A percentile compares a stretch with the other conserved stretches of the same genome.
These are phyloP conservation scores for Eilema depressum DNA, from an alignment of 2,888 invertebrate genomes.

Conservation along the genomic window DNA sequence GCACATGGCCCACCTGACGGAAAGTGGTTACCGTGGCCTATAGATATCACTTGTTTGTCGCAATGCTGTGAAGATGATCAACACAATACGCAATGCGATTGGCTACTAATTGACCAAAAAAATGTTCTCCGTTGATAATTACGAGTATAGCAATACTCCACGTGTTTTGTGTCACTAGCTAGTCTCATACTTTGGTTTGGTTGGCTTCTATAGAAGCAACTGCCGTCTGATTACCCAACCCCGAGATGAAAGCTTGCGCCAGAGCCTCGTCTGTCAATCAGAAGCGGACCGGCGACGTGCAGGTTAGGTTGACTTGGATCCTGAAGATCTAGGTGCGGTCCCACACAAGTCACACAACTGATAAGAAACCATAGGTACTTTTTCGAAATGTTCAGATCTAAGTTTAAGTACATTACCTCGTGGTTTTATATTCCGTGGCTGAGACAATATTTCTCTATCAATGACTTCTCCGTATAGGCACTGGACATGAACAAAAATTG, in stretches of 20 bases:
- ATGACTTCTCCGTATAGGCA: neutral
- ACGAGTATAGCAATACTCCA: too few relatives aligned
- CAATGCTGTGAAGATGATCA: neutral
- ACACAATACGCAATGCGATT: neutral
- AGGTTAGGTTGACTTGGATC: neutral
- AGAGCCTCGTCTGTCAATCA: neutral
- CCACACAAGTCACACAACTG: too few relatives aligned
- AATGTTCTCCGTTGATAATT: neutral
- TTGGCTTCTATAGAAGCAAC: too few relatives aligned
- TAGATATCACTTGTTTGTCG: neutral
- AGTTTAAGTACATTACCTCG: neutral
- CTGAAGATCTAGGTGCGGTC: neutral
- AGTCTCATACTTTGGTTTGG: too few relatives aligned
- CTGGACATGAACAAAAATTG: neutral
- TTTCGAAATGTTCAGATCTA: too few relatives aligned
- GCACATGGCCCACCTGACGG: too few relatives aligned
- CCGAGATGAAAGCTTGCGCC: neutral
- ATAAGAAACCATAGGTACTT: too few relatives aligned
- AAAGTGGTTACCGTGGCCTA: too few relatives aligned
- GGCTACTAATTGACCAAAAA: neutral
- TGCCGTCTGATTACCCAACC: neutral
- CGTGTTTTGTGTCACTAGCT: too few relatives aligned
- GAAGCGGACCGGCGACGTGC: neutral
- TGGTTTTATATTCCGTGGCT: conserved; percentile 2
- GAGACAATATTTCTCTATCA: neutral